Evolutionary conservation across 2,888 invertebrate species (phyloP), one percentile per base, ranked within the genome.

Genomic region (Archips xylosteana): DNA sequence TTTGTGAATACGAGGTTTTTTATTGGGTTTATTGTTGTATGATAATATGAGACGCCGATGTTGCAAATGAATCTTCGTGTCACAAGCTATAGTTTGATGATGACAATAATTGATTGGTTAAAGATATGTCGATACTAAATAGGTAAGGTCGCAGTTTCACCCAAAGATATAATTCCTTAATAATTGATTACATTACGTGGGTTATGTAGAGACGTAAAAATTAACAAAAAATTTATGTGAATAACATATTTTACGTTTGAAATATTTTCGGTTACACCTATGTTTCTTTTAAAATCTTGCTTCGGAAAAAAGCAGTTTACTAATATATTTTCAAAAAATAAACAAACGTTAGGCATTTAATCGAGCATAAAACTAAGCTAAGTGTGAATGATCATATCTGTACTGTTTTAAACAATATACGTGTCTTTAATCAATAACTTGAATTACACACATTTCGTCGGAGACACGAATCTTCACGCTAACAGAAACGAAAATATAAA

Each of bases 11-110:
- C 49, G 47, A 59, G 45, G 67, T 61, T 66, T 63, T 51, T 72
- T 70, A 75, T 64, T 63, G 12, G 62, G 36, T 13, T 63, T 69
- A 68, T 45, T 71, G 2, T 65, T 74, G 60, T 45, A 62, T 57
- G 57, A 57, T 57, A 57, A 3, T 23, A 9, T 54, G 12, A 45
- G 45, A 45, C 12, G 3, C 45, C 45, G 45, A 45, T 45, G 45
- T 45, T 45, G 45, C 45, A 45, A 45, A 45, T 45, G 45, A 45
- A 45, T 45, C 45, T 45, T 45, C 45, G 12, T 45, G 45, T 45
- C 45, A 45, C 45, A 45, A 45, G 45, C 45, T 12, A 45, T 12
- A 45, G 45, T 45, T 45, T 45, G 45, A 49, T 4, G 49, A n/a
- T 49, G 13, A n/a, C 49, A n/a, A 4, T 49, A 49, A 49, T 49